Percentiles rank a stretch among this genome's conserved stretches.
These are phyloP conservation scores for Nasonia vitripennis DNA, from an alignment of 1,140 invertebrate genomes.

Conservation along the genomic window DNA sequence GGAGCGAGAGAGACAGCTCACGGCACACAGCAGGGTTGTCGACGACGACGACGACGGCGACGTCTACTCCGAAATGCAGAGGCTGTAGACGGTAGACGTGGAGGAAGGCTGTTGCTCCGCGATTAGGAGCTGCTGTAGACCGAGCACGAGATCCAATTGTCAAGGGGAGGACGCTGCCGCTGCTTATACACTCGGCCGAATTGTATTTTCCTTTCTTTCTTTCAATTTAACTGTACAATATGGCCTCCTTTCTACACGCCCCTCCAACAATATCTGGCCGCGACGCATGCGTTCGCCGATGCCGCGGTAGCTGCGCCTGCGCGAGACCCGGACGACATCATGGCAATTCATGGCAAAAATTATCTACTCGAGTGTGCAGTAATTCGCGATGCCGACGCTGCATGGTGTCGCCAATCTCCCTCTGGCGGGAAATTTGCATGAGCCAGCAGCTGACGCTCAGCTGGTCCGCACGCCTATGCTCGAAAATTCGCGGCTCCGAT, in stretches of 20 bases:
- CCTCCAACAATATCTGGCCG: slow-evolving; percentile 16
- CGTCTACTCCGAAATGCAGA: background rate
- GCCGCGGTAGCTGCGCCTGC: too few species aligned
- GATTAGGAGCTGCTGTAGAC: background rate
- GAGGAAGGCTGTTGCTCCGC: background rate
- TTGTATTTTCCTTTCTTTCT: slow-evolving; percentile 71
- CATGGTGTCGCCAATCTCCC: too few species aligned
- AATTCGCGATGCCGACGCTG: too few species aligned
- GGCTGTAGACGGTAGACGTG: background rate
- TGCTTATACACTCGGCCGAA: slow-evolving; percentile 3
- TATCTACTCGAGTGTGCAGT: too few species aligned
- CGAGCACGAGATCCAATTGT: slow-evolving; percentile 16
- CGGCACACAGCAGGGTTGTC: background rate
- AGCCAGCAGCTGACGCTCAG: too few species aligned
- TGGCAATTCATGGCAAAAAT: too few species aligned
- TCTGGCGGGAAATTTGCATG: too few species aligned
- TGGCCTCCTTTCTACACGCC: slow-evolving; percentile 72
- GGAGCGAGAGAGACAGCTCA: background rate
- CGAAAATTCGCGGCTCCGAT: too few species aligned
- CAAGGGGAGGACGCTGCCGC: background rate
- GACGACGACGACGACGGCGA: background rate
- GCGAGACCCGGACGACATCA: background rate
- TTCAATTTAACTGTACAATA: slow-evolving; percentile 76
- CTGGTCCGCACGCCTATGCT: too few species aligned
- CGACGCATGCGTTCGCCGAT: slow-evolving; percentile 27